These are phyloP conservation scores for Perognathus longimembris DNA, from an alignment of 2,113 vertebrate species.

Conservation along the genomic window DNA sequence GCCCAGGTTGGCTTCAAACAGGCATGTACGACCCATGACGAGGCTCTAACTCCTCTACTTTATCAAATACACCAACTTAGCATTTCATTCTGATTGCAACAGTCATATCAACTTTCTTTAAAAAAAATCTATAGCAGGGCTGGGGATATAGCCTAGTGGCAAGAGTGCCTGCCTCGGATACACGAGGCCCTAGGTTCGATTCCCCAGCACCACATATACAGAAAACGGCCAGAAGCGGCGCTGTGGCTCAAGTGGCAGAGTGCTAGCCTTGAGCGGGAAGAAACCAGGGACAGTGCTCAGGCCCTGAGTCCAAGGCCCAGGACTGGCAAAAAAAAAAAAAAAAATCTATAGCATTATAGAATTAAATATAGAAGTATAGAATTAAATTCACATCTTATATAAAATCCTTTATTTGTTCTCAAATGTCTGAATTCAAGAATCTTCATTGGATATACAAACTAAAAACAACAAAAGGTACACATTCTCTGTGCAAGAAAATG, in stretches of 20 bases:
- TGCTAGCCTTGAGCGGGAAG: too few species aligned
- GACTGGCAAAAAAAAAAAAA: too few species aligned
- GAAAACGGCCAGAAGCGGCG: too few species aligned
- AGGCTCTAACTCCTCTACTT: background rate
- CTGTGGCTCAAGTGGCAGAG: too few species aligned
- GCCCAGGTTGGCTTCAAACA: too few species aligned
- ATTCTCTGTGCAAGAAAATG: background rate
- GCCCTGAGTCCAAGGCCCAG: too few species aligned
- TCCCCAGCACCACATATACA: too few species aligned
- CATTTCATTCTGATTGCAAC: background rate
- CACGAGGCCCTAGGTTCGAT: too few species aligned
- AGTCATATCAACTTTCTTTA: conserved; percentile 14
- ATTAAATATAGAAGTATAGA: background rate
- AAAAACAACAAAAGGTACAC: background rate
- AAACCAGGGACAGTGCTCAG: too few species aligned
- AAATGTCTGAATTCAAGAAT: background rate
- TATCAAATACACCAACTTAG: background rate
- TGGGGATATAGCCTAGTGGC: too few species aligned
- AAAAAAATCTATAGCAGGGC: background rate
- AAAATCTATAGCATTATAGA: background rate
- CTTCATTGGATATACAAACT: background rate
- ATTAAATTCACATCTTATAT: background rate
- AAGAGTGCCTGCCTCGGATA: too few species aligned
- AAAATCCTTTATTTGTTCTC: conserved; percentile 32
- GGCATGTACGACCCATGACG: too few species aligned